Evolutionary conservation across 1,140 invertebrate genomes (phyloP).

Genomic region (Listronotus oregonensis): DNA sequence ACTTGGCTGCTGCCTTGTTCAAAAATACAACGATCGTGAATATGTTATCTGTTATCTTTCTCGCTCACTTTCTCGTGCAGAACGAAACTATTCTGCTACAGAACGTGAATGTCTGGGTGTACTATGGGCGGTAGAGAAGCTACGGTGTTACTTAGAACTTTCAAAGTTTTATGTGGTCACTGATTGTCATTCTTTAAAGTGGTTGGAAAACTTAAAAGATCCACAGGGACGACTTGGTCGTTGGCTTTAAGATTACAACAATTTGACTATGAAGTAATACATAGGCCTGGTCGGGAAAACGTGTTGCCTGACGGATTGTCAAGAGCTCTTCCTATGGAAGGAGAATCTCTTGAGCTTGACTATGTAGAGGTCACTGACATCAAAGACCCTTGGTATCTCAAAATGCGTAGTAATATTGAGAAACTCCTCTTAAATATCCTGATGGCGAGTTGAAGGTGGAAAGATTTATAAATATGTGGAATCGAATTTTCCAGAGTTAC

Average conservation of each 20-base stretch:
- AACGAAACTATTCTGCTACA: conserved; percentile 57
- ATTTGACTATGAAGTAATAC: conserved; percentile 54
- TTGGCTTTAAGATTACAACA: conserved; percentile 55
- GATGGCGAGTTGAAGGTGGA: conserved; percentile 24
- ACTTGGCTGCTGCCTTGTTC: conserved; percentile 40
- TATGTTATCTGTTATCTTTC: conserved; percentile 18
- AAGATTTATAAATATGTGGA: conserved; percentile 24
- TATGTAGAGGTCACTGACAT: not conserved
- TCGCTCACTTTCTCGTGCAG: conserved; percentile 23
- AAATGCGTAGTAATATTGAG: conserved; percentile 16
- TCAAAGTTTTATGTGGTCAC: conserved; percentile 57
- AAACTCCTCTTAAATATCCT: conserved; percentile 27
- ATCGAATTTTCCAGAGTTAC: conserved; percentile 4
- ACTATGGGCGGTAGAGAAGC: conserved; percentile 56
- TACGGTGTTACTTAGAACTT: conserved; percentile 54
- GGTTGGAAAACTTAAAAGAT: conserved; percentile 56
- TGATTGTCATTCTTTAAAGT: conserved; percentile 57
- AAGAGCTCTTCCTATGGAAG: not conserved
- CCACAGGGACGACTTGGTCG: conserved; percentile 54
- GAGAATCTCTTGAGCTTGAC: not conserved
- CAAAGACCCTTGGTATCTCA: conserved; percentile 19
- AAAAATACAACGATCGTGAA: conserved; percentile 12
- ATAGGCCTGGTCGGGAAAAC: conserved; percentile 49
- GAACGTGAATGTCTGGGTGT: conserved; percentile 60
- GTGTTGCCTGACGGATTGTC: conserved; percentile 15